These are phyloP conservation scores for Nomada ferruginata DNA, from an alignment of 2,888 invertebrate species.

Conservation along the genomic window DNA sequence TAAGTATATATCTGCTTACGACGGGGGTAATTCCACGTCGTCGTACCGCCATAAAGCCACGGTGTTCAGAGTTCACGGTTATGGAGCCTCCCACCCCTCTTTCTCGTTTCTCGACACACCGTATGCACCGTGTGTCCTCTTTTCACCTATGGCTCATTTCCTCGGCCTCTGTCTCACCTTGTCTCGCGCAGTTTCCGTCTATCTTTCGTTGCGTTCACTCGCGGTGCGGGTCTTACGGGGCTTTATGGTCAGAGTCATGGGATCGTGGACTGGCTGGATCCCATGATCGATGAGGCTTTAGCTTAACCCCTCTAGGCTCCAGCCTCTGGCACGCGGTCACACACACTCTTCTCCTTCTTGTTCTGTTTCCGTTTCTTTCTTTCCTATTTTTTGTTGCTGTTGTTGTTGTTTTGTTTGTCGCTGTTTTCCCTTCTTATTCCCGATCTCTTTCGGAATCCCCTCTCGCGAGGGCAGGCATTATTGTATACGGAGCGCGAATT, in stretches of 20 bases:
- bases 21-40: slow-evolving; percentile 77
- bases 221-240: slow-evolving; percentile 65
- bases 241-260: slow-evolving; percentile 73
- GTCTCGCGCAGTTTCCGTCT: slow-evolving; percentile 20
- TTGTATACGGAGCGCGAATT: neutral
- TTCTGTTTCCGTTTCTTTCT: neutral
- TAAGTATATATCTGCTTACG: slow-evolving; percentile 73
- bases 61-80: slow-evolving; percentile 72
- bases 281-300: slow-evolving; percentile 78
- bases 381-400: slow-evolving; percentile 3
- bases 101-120: neutral
- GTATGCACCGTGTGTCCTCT: neutral
- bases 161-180: slow-evolving; percentile 20
- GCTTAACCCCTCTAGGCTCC: slow-evolving; percentile 74
- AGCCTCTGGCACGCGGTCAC: slow-evolving; percentile 63
- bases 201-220: slow-evolving; percentile 33
- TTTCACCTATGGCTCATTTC: slow-evolving; percentile 26
- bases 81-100: slow-evolving; percentile 54
- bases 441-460: slow-evolving; percentile 18
- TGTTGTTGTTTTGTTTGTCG: slow-evolving; percentile 3
- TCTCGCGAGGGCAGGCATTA: slow-evolving; percentile 3
- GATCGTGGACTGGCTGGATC: slow-evolving; percentile 72
- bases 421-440: neutral
- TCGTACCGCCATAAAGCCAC: slow-evolving; percentile 72
- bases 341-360: neutral